Conservation (phyloP, 2,888 invertebrate genomes). For the Galerucella calmariensis region DNA sequence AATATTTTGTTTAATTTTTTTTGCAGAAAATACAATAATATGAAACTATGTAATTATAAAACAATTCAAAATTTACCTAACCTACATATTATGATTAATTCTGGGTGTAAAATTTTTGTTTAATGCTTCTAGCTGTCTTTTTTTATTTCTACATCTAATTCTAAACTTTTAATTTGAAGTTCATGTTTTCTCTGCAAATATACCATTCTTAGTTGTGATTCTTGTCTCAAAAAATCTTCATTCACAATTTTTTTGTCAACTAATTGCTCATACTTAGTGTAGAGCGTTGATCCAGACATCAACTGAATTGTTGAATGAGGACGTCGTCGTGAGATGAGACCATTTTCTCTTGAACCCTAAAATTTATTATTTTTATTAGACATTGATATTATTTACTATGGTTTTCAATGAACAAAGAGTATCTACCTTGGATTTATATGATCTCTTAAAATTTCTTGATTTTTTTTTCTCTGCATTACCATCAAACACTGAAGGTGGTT, state of each 20-base stretch:
- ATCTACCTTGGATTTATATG: not conserved
- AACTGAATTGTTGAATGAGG: not conserved
- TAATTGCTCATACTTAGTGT: not conserved
- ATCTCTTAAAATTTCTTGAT: not conserved
- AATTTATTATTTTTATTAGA: not conserved
- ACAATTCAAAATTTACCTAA: not conserved
- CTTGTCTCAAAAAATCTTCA: not conserved
- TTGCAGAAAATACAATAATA: not conserved
- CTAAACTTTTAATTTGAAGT: not conserved
- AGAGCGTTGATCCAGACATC: conserved; percentile 4
- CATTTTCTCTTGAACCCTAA: not conserved
- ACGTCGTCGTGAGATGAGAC: not conserved
- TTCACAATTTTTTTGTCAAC: not conserved
- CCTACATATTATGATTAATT: not conserved
- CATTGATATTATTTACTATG: not conserved
- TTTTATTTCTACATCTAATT: not conserved
- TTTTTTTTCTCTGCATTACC: no score
- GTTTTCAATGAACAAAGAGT: not conserved
- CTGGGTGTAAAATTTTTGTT: conserved; percentile 6
- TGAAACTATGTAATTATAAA: not conserved
- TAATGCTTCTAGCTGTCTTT: not conserved
- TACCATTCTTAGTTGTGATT: not conserved
- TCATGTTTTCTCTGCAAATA: not conserved
- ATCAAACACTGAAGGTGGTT: no score
- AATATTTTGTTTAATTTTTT: not conserved